Percentiles rank a stretch among this genome's conserved stretches.
Conservation (phyloP, 2,888 invertebrate genomes). For the Euplagia quadripunctaria region DNA sequence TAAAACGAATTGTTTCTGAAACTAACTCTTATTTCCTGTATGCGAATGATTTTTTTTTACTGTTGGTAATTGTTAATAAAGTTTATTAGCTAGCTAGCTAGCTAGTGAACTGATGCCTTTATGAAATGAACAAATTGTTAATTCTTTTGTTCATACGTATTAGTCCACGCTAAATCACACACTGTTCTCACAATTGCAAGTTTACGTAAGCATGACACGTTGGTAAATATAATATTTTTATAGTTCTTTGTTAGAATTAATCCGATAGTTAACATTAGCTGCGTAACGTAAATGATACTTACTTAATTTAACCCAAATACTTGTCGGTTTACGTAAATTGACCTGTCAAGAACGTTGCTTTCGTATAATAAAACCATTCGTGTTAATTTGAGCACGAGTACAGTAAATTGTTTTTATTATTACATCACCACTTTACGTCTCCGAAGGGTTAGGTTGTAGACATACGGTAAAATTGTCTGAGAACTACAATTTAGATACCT, state of each 20-base stretch:
- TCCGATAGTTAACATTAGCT: conserved; percentile 43
- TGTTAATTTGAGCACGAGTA: conserved; percentile 21
- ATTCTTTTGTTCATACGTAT: conserved; percentile 57
- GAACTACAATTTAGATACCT: background rate
- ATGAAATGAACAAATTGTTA: conserved; percentile 29
- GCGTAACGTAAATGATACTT: conserved; percentile 38
- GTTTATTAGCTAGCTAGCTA: background rate
- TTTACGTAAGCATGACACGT: conserved; percentile 51
- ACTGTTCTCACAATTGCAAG: conserved; percentile 51
- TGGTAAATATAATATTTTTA: conserved; percentile 48
- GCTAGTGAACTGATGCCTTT: conserved; percentile 12
- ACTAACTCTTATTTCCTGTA: background rate
- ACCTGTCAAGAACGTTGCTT: conserved; percentile 48
- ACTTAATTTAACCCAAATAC: conserved; percentile 46
- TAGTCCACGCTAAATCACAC: conserved; percentile 50
- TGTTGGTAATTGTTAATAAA: background rate
- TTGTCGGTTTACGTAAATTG: conserved; percentile 43
- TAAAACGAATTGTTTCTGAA: no score
- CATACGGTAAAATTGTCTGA: background rate
- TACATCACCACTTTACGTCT: background rate
- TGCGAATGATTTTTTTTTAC: background rate
- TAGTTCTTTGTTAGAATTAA: conserved; percentile 50
- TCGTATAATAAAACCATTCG: conserved; percentile 26
- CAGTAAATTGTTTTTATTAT: background rate
- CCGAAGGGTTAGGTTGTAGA: background rate